phyloP scores from a whole-genome alignment of 2,797 vertebrate genomes.

The Neoniphon sammara region DNA sequence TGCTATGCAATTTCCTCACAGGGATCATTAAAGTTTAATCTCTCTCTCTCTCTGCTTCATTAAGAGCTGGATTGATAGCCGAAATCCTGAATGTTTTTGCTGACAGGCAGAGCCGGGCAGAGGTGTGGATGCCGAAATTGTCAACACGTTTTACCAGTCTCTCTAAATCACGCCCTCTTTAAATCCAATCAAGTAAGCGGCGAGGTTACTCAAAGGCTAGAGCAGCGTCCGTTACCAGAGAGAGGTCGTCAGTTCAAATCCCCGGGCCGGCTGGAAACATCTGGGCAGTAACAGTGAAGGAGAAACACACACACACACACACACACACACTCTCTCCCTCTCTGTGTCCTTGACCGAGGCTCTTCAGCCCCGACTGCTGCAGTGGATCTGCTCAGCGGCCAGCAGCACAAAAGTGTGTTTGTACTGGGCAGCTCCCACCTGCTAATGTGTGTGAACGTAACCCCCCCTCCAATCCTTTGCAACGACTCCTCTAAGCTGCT shows the following conservation, averaged over 20 bases:
- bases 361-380: not conserved
- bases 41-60: slow-evolving; percentile 36
- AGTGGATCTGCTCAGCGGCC: slow-evolving; percentile 4
- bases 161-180: not conserved
- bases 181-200: slow-evolving; percentile 34
- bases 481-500: fast-evolving
- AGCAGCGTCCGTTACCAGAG: not conserved
- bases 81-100: slow-evolving; percentile 6
- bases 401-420: not conserved
- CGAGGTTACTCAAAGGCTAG: not conserved
- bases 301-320: slow-evolving; percentile 4
- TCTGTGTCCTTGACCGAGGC: slow-evolving; percentile 27
- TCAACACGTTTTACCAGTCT: no score
- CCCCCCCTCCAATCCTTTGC: slow-evolving; percentile 44
- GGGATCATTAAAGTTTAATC: slow-evolving; percentile 39
- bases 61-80: slow-evolving; percentile 25
- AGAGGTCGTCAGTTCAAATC: slow-evolving; percentile 3
- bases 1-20: slow-evolving; percentile 24
- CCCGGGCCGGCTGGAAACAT: slow-evolving; percentile 17
- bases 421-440: slow-evolving; percentile 20
- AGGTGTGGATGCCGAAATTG: not conserved
- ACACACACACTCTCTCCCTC: not conserved
- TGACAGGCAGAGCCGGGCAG: slow-evolving; percentile 14
- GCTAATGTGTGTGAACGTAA: slow-evolving; percentile 24
- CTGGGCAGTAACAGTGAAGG: slow-evolving; percentile 1